Base-by-base conservation (phyloP, 2,888 invertebrate genomes). In the Eristalis pertinax region DNA sequence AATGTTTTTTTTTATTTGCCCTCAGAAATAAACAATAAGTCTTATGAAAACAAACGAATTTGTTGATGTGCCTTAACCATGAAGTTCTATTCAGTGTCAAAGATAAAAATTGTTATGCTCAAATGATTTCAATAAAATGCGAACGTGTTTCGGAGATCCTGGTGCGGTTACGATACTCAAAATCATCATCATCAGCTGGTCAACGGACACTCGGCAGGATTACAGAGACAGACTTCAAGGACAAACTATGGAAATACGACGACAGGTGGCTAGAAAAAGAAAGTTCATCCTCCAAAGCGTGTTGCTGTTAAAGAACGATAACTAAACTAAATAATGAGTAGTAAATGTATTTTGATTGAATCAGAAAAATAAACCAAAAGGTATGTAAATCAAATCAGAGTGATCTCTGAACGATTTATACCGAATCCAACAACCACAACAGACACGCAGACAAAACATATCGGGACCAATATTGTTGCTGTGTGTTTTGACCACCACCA, bases 261-360 rank as follows among this genome's bases (percentile, higher is more conserved):
- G 67, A 64, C 79, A 82, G 50, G 62, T 72, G 73, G 89, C 88
- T 70, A 85, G 85, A 83, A 89, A 89, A 83, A 89, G 89, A 89
- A 89, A 89, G 83, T 80, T 77, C 75, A 76, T 73, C 24, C 50
- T 58, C 43, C 19, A 76, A 50, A 41, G 38, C 24, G 64, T 50
- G 65, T 56, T 24, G 15, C 70, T 79, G 56, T 72, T 86, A 64
- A 38, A 60, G 15, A 67, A 50, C 10, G 4, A 50, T 5, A 50
- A 19, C 19, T 50, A 19, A 50, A 19, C 19, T 19, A 19, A 50
- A 50, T 19, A 26, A 60, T 60, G 26, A 26, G 5, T 26, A 60
- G 7, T 24, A 60, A n/a, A 24, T 13, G 60, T 10, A 60, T 60
- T 26, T 26, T 24, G 26, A 60, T 26, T 13, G 15, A 60, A 26